Base-by-base conservation (phyloP, 2,113 vertebrate genomes). In the Carassius carassius region DNA sequence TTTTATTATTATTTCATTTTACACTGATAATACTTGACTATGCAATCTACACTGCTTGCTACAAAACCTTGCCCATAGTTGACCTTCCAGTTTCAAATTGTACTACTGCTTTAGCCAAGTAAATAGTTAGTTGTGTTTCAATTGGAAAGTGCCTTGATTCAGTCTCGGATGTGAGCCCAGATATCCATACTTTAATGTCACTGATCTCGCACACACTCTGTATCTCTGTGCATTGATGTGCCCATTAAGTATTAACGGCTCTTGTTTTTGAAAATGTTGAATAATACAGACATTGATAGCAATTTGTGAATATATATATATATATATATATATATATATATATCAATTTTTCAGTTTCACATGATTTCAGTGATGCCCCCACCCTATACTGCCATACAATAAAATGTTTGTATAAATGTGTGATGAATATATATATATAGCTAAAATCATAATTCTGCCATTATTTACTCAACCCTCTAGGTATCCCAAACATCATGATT, bases 11-110 rank as follows among this genome's bases (percentile, higher is more conserved):
- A 63, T 74, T 86, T 63, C 41, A 75, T 65, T 54, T 80, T 83
- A 89, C 84, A 89, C 84, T 89, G 86, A 89, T 78, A 77, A 85
- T 87, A 89, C 88, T 89, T 89, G 86, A 89, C 83, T 84, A 65
- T 82, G 58, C 78, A 67, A 78, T 32, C 74, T n/a, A 56, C 29
- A 70, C 21, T 58, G 17, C 10, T 78, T 81, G 37, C 17, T 80
- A 74, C 11, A 25, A 75, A 88, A 80, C 74, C 19, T 69, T 70
- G 35, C 77, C 69, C 25, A 16, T 11, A 56, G 44, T 44, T 80
- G 23, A 73, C 51, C 21, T 69, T 65, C 56, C 10, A 29, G 11
- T 25, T 75, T 82, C 32, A 56, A 82, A 81, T 49, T 75, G n/a
- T 73, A 47, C 23, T 62, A 84, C 23, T 76, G 6, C 23, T 73